phyloP scores from a whole-genome alignment of 1,140 invertebrate genomes.

The Bombus ignitus region DNA sequence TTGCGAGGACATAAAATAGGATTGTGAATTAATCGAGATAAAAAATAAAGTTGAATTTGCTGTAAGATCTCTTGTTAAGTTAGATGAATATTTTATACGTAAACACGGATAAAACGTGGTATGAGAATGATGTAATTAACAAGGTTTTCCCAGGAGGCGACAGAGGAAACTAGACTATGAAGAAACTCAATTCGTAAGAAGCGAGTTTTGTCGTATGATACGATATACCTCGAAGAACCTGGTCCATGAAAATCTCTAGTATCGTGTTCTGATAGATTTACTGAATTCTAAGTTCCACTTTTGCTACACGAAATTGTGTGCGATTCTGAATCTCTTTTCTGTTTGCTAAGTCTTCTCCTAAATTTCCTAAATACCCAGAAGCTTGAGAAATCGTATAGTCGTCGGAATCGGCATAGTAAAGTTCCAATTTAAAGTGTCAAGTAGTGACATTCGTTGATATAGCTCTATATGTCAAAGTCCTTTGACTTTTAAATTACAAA shows the following conservation, averaged over 20 bases:
- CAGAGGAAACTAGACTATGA: too few relatives aligned
- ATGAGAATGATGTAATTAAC: not conserved
- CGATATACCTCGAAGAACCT: not conserved
- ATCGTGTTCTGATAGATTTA: not conserved
- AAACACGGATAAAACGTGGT: not conserved
- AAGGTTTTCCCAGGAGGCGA: not conserved
- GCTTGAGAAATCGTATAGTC: too few relatives aligned
- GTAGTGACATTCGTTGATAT: not conserved
- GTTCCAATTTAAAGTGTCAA: not conserved
- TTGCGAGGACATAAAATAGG: not conserved
- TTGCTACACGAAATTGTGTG: not conserved
- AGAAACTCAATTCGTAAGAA: too few relatives aligned
- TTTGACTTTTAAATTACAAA: not conserved
- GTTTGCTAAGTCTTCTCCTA: not conserved
- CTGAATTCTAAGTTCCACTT: not conserved
- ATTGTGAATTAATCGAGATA: not conserved
- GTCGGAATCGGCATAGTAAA: not conserved
- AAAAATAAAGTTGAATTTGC: not conserved
- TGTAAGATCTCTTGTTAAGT: not conserved
- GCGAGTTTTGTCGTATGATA: too few relatives aligned
- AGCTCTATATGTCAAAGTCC: too few relatives aligned
- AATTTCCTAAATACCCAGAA: too few relatives aligned
- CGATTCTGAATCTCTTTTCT: not conserved
- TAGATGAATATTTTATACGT: not conserved
- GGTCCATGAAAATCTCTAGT: not conserved